phyloP scores from a whole-genome alignment of 2,113 vertebrate species.

The Anolis sagrei region DNA sequence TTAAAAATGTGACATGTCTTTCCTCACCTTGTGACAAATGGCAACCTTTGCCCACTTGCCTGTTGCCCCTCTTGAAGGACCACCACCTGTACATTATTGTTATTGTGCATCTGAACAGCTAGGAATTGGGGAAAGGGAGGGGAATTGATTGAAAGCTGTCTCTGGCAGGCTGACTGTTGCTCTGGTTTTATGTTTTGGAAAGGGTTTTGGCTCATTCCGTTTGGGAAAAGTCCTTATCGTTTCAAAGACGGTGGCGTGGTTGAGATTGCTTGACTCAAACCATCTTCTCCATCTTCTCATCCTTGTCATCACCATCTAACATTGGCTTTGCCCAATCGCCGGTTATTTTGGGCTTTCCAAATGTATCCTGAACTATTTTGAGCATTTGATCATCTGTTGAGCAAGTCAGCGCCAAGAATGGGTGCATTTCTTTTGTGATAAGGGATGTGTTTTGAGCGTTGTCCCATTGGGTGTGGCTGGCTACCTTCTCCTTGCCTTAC shows the following conservation, averaged over 20 bases:
- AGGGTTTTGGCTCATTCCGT: constrained; percentile 69
- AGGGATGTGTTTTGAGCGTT: constrained; percentile 60
- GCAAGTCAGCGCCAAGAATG: constrained; percentile 46
- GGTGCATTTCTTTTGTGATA: constrained; percentile 39
- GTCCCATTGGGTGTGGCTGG: constrained; percentile 79
- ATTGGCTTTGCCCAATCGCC: constrained; percentile 21
- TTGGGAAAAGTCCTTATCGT: constrained; percentile 67
- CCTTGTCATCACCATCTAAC: constrained; percentile 26
- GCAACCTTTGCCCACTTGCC: neutral
- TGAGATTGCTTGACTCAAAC: constrained; percentile 22
- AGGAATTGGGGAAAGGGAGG: neutral
- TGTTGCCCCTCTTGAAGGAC: constrained; percentile 28
- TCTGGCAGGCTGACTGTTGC: constrained; percentile 26
- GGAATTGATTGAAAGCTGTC: neutral
- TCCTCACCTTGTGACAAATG: constrained; percentile 34
- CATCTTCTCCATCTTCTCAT: neutral
- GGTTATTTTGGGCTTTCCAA: neutral
- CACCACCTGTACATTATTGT: neutral
- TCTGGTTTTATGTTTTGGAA: constrained; percentile 43
- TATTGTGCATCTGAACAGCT: neutral
- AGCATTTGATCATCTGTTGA: neutral
- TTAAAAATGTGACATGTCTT: constrained; percentile 40
- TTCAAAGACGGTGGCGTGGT: constrained; percentile 72
- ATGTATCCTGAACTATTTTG: neutral
- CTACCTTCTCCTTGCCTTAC: constrained; percentile 64